phyloP scores from a whole-genome alignment of 1,140 invertebrate genomes.

The Aplysia californica region DNA sequence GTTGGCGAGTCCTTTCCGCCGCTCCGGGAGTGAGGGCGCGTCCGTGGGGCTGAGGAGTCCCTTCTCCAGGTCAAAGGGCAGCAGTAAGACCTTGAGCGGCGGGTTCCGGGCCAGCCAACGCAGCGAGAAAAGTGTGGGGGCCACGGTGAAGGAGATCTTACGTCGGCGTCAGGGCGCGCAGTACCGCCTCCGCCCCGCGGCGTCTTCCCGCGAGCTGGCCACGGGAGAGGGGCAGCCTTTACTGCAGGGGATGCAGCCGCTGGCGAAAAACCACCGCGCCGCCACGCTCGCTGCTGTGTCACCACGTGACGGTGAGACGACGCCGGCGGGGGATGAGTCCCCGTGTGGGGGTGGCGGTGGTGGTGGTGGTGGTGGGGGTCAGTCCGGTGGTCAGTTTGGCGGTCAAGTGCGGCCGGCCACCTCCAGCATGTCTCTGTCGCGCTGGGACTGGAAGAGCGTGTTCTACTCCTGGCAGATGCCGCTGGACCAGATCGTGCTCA shows the following conservation, averaged over 20 bases:
- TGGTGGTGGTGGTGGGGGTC: neutral
- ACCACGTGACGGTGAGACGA: neutral
- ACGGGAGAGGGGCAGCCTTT: neutral
- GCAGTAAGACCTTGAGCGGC: too few species aligned
- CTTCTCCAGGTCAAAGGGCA: too few species aligned
- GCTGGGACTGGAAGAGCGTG: conserved; percentile 42
- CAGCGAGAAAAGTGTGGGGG: conserved; percentile 2
- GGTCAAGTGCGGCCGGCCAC: neutral
- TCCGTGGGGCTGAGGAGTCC: too few species aligned
- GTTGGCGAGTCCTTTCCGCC: too few species aligned
- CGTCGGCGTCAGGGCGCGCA: neutral
- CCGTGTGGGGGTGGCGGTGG: neutral
- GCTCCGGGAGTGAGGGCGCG: too few species aligned
- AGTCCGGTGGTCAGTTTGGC: too few species aligned
- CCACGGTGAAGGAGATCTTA: conserved; percentile 15
- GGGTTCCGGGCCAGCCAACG: too few species aligned
- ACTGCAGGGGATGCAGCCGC: neutral
- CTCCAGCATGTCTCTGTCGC: conserved; percentile 16
- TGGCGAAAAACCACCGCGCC: too few species aligned
- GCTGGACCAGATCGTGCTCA: conserved; percentile 28
- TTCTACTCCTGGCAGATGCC: conserved; percentile 36
- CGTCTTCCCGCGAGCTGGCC: neutral
- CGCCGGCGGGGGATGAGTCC: neutral
- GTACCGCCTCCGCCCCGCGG: neutral
- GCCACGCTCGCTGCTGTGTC: neutral